Evolutionary conservation across 2,888 invertebrate species (phyloP).

Genomic region (Schizotus pectinicornis): DNA sequence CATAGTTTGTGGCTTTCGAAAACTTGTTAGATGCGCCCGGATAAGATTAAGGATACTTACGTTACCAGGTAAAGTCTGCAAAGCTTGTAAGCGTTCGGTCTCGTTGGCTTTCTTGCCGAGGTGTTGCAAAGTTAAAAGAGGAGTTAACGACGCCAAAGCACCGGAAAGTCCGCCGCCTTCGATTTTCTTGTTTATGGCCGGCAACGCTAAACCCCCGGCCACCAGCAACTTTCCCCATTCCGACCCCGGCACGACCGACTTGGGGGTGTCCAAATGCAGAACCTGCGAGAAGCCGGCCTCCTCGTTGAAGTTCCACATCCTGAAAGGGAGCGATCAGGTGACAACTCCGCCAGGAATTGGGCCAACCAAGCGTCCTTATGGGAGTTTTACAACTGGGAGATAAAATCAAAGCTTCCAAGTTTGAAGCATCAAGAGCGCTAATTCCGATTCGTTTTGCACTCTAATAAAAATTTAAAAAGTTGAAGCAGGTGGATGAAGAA

Average conservation of each 20-base stretch:
- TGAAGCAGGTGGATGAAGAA: no score
- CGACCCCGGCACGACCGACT: slow-evolving; percentile 70
- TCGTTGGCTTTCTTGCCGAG: slow-evolving; percentile 58
- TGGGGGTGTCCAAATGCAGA: slow-evolving; percentile 68
- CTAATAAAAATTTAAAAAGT: no score
- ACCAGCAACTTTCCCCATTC: slow-evolving; percentile 68
- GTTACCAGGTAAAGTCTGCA: slow-evolving; percentile 64
- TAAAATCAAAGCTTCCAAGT: no score
- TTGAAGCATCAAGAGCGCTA: no score
- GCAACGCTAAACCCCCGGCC: slow-evolving; percentile 68
- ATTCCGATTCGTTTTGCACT: no score
- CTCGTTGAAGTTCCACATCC: slow-evolving; percentile 75
- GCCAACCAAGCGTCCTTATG: background rate
- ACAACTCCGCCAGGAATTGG: background rate
- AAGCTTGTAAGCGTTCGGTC: slow-evolving; percentile 60
- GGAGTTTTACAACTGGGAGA: background rate
- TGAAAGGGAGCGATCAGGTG: slow-evolving; percentile 47
- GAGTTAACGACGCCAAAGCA: slow-evolving; percentile 66
- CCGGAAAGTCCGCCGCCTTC: slow-evolving; percentile 56
- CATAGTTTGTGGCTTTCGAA: background rate
- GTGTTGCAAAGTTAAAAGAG: slow-evolving; percentile 64
- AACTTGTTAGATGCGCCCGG: slow-evolving; percentile 4
- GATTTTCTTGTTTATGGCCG: slow-evolving; percentile 47
- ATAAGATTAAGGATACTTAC: slow-evolving; percentile 49
- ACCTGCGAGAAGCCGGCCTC: slow-evolving; percentile 75